A percentile compares a stretch with the other conserved stretches of the same genome.
Evolutionary conservation across 2,888 invertebrate genomes (phyloP).

Genomic region (Keiferia lycopersicella): DNA sequence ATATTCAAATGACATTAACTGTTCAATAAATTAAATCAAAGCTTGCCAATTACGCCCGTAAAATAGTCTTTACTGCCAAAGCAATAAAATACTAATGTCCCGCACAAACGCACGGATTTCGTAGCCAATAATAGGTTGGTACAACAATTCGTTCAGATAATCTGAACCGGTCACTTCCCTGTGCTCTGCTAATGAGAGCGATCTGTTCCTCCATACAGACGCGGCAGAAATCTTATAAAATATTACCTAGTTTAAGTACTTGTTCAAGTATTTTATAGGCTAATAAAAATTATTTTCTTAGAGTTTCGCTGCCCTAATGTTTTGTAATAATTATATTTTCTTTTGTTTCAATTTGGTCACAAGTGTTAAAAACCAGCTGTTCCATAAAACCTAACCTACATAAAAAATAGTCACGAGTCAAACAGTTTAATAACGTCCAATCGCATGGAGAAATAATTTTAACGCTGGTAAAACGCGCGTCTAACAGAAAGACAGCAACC

Average conservation of each 20-base stretch:
- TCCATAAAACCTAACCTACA: no score
- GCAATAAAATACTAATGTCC: constrained; percentile 28
- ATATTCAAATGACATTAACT: constrained; percentile 22
- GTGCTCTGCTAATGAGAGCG: constrained; percentile 1
- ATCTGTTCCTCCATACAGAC: neutral
- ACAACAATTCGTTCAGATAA: neutral
- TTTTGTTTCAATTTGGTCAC: no score
- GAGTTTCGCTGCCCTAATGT: no score
- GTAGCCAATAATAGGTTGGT: neutral
- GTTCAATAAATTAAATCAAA: constrained; percentile 38
- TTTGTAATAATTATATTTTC: no score
- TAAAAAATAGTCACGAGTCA: no score
- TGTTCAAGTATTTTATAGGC: no score
- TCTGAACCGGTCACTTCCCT: neutral
- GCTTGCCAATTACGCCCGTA: constrained; percentile 34
- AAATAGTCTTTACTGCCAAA: constrained; percentile 33
- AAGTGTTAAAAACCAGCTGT: no score
- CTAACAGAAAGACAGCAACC: no score
- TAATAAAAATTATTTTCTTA: no score
- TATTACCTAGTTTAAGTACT: neutral
- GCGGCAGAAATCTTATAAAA: neutral
- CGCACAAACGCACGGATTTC: constrained; percentile 16
- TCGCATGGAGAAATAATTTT: no score
- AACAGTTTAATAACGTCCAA: no score
- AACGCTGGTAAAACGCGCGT: no score